Base-by-base conservation (phyloP, 2,888 invertebrate genomes). In the Diogma glabrata region DNA sequence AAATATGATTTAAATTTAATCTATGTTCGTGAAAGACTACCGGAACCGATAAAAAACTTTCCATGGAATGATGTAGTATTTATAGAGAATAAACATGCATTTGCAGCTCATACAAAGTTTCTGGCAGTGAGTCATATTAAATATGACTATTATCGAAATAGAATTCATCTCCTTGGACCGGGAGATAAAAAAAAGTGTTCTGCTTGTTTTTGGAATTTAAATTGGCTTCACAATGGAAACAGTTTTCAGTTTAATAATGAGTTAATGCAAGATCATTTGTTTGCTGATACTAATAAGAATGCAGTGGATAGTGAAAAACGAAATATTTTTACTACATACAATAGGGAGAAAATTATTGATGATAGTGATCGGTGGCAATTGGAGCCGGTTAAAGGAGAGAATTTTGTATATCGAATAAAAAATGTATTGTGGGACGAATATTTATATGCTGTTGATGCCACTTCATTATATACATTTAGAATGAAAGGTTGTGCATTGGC, bases 331-430 rank as follows among this genome's bases (percentile, higher is more conserved):
- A 43, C n/a, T 23, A 43, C 43, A 2, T 14, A 3, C 7, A 43
- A 43, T 43, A 14, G 3, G 3, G 14, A 14, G 6, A 8, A 14
- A 14, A 43, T 43, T 43, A 20, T 23, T 22, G 43, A 23, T 23
- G 43, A 43, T 5, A 14, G 43, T 43, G 43, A 43, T n/a, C 20
- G 22, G 14, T 43, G 43, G 43, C 43, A 43, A 43, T 43, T 43
- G 8, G 43, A 43, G 23, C 43, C 43, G 4, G 23, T 43, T 8
- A 43, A 43, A 43, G 14, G 14, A 14, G 43, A 43, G 23, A 14
- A 22, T 22, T 43, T 22, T 12, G 22, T n/a, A 6, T 43, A 43
- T 22, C 43, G 43, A 7, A 43, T 43, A 14, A 20, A 23, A 12
- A 43, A 43, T 43, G 20, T 23, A 5, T 43, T n/a, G n/a, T n/a